Base-by-base conservation (phyloP, 2,888 invertebrate genomes). In the Apoda limacodes region DNA sequence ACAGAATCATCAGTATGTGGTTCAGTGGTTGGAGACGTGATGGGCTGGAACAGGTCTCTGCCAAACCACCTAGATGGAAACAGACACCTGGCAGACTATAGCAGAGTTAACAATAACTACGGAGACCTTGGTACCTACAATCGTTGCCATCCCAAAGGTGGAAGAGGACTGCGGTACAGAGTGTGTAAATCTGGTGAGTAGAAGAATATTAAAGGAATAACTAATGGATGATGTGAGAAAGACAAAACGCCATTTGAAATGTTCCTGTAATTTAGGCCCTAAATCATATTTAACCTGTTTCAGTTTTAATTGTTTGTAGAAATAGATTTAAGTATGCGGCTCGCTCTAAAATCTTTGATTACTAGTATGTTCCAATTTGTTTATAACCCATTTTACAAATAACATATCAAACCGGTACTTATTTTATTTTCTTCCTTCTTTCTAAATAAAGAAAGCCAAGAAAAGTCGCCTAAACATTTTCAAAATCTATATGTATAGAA, bases 31-130 rank as follows among this genome's bases (percentile, higher is more conserved):
- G 81, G 80, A 23, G 80, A 81, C 42, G 75, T 69, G 45, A 72
- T 81, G 71, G 80, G 72, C 21, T 82, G 82, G 82, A 81, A 82
- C 52, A 51, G 81, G 27, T 89, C 88, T 22, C 60, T 89, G 46
- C 89, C 89, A 6, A 88, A 88, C 67, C 88, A 88, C 54, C 66
- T 89, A 50, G 88, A 88, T 45, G 83, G 85, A 28, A 82, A 84
- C 57, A 68, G 85, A 45, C 83, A 85, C 45, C 56, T 80, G 39
- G 78, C 78, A 9, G 83, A 84, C 40, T 82, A 83, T 39, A 76
- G 75, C 39, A 64, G 82, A 33, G 84, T 84, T 30, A 85, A 85
- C 49, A 85, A 85, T 46, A 83, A 83, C 52, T 80, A 80, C 52
- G 76, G 65, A 1, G 81, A 80, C 35, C 71, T 76, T 11, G 70